Evolutionary conservation across 1,140 invertebrate species (phyloP).

Genomic region (Aphelenchoides avenae): DNA sequence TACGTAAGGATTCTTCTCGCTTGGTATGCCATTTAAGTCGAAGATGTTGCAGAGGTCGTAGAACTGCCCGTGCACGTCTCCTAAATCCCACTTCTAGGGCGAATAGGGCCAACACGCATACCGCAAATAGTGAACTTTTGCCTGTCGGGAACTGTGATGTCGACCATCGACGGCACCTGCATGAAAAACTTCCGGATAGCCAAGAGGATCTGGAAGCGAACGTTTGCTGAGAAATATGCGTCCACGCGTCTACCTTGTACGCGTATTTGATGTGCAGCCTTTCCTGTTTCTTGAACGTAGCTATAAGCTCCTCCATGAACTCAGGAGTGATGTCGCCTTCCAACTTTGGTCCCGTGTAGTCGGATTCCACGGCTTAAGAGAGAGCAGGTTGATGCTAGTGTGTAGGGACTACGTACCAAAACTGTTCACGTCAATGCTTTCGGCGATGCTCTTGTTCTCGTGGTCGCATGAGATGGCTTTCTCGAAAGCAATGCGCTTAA

Average conservation of each 20-base stretch:
- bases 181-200: slow-evolving; percentile 81
- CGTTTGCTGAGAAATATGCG: slow-evolving; percentile 11
- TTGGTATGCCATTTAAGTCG: slow-evolving; percentile 88
- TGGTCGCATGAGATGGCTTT: slow-evolving; percentile 93
- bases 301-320: slow-evolving; percentile 75
- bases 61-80: slow-evolving; percentile 87
- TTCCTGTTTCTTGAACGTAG: slow-evolving; percentile 83
- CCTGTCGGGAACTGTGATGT: slow-evolving; percentile 76
- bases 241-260: slow-evolving; percentile 71
- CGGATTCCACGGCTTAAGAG: slow-evolving; percentile 73
- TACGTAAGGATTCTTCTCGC: slow-evolving; percentile 89
- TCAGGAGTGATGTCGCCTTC: slow-evolving; percentile 73
- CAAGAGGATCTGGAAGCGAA: slow-evolving; percentile 72
- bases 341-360: slow-evolving; percentile 83
- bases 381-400: not conserved
- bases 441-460: slow-evolving; percentile 76
- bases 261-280: slow-evolving; percentile 94
- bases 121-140: slow-evolving; percentile 96
- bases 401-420: slow-evolving; percentile 71
- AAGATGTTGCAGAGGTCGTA: slow-evolving; percentile 98
- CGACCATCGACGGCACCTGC: slow-evolving; percentile 78
- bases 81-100: not conserved
- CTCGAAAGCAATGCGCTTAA: slow-evolving; percentile 87
- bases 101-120: slow-evolving; percentile 60
- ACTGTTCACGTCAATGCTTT: slow-evolving; percentile 78